Conservation (phyloP, 2,113 vertebrate species). For the Toxotes chatareus region DNA sequence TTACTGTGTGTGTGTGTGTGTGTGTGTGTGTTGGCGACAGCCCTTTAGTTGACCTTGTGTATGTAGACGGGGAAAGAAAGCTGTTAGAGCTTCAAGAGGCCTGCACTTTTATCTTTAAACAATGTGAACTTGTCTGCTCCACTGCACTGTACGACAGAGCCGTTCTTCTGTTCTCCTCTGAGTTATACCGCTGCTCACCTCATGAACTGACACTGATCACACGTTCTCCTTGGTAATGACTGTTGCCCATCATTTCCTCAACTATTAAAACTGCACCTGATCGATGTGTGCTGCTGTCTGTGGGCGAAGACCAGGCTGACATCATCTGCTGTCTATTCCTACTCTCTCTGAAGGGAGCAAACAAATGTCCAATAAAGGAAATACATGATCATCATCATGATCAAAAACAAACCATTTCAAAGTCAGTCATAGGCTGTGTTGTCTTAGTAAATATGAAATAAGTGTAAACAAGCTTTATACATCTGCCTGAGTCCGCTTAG, state of each 20-base stretch:
- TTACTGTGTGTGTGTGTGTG: slow-evolving; percentile 35
- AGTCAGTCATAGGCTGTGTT: background rate
- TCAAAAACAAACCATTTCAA: slow-evolving; percentile 14
- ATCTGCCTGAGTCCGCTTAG: background rate
- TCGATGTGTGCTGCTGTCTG: background rate
- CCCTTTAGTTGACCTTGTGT: slow-evolving; percentile 22
- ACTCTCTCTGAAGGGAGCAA: slow-evolving; percentile 7
- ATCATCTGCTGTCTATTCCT: background rate
- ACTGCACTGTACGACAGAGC: background rate
- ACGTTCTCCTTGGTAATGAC: slow-evolving; percentile 21
- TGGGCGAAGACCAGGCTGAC: background rate
- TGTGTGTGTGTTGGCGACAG: slow-evolving; percentile 7
- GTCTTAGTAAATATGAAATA: slow-evolving; percentile 5
- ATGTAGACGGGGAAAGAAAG: background rate
- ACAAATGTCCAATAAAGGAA: background rate
- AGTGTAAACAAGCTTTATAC: background rate
- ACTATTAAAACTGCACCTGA: slow-evolving; percentile 2
- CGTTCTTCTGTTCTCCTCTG: background rate
- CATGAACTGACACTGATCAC: background rate
- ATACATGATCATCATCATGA: background rate
- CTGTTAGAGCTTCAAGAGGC: background rate
- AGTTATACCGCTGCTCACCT: background rate
- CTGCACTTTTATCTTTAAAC: background rate
- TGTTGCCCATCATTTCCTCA: background rate
- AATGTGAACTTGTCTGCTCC: background rate